Conservation (phyloP, 2,888 invertebrate genomes). For the Meiosimyza platycephala region DNA sequence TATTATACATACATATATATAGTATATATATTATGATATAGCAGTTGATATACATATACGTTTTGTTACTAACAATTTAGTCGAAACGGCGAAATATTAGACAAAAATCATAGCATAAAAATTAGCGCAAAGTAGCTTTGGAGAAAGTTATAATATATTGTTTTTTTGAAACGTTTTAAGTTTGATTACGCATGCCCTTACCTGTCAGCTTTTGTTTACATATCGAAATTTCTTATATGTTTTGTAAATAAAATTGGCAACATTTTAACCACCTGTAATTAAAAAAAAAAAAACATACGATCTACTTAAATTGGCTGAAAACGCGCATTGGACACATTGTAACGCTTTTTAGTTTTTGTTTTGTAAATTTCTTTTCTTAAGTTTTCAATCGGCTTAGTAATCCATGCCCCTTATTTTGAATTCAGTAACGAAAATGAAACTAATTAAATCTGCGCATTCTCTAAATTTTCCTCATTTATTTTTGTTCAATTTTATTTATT, state of each 20-base stretch:
- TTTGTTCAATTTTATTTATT: conserved; percentile 50
- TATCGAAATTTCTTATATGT: background rate
- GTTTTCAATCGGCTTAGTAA: background rate
- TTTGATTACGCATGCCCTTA: conserved; percentile 16
- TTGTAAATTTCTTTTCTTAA: background rate
- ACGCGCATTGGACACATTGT: conserved; percentile 1
- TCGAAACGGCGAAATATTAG: background rate
- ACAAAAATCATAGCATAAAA: background rate
- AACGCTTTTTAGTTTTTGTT: background rate
- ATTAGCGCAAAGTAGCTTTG: conserved; percentile 14
- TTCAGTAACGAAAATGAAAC: conserved; percentile 31
- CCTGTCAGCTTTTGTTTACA: conserved; percentile 1
- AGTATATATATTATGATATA: background rate
- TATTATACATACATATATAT: background rate
- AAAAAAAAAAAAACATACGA: background rate
- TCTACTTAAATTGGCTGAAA: background rate
- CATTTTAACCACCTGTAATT: conserved; percentile 5
- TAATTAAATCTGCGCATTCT: conserved; percentile 34
- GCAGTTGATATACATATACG: too few species aligned
- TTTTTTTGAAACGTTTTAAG: conserved; percentile 4
- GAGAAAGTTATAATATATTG: too few species aligned
- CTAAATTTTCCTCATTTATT: conserved; percentile 50
- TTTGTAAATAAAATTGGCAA: conserved; percentile 27
- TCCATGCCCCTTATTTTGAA: conserved; percentile 20
- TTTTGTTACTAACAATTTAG: conserved; percentile 15